Base-by-base conservation (phyloP, 1,140 invertebrate species). In the Phthorimaea operculella region DNA sequence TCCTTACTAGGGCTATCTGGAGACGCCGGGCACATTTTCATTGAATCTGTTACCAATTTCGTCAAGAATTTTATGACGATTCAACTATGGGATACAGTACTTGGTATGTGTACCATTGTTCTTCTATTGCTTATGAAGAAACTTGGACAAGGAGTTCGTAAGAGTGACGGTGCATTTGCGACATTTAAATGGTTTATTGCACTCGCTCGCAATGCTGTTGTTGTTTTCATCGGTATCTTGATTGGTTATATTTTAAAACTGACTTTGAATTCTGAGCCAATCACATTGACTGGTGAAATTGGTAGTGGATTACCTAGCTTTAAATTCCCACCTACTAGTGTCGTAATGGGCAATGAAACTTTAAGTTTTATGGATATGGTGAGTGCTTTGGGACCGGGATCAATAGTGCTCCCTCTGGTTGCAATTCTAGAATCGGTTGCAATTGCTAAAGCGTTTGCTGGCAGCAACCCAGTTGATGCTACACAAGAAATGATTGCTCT, bases 401-500 rank as follows among this genome's bases (percentile, higher is more conserved):
- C 92, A 0, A 72, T 90, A 17, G 89, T 92, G 1, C 80, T 95
- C 33, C 93, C 94, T 4, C 63, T 96, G 1, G 89, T 96, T n/a
- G 89, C 91, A 2, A 90, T 96, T 55, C 79, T 96, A 36, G 94
- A 96, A 76, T 90, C 89, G 51, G 89, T 96, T 11, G 92, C 94
- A 5, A 93, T 96, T 60, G 92, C 92, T 0, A 96, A 96, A 80
- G 90, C 93, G 16, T 96, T 96, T 67, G 59, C 80, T 51, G 76
- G 69, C 12, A 79, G 72, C 21, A 65, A 59, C 18, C 67, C 59
- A 56, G 66, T 96, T 5, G 91, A 96, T 69, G 91, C 92, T 0
- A 93, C 91, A 42, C 94, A 96, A 82, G 94, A 96, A 82, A 90
- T 96, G 90, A 87, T 95, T 53, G 93, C 93, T 0, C 71, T 95